Percentiles rank a stretch among this genome's conserved stretches.
Conservation (phyloP, 2,797 vertebrate species). For the Anomalospiza imberbis region DNA sequence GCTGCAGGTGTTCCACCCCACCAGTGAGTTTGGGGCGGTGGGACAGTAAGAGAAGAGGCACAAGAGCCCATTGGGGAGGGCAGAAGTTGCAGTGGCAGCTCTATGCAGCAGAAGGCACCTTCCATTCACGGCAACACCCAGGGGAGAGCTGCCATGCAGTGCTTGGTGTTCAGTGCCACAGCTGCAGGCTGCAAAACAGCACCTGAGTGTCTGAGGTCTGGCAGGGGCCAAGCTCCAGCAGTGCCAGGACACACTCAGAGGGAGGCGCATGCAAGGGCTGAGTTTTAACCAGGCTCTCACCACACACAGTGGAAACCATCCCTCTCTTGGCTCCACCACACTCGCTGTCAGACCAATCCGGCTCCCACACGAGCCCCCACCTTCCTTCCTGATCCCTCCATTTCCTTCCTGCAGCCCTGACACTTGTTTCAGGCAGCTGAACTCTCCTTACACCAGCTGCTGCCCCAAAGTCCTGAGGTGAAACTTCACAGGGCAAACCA, state of each 20-base stretch:
- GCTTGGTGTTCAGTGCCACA: accelerated
- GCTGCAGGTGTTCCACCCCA: background rate
- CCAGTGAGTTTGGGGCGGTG: accelerated
- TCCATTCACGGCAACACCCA: background rate
- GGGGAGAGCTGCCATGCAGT: accelerated
- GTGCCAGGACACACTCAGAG: background rate
- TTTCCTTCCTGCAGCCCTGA: background rate
- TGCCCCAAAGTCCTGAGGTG: background rate
- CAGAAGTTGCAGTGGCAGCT: background rate
- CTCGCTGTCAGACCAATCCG: background rate
- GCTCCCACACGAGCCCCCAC: background rate
- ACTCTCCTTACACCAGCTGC: background rate
- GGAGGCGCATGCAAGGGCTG: background rate
- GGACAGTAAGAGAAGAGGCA: background rate
- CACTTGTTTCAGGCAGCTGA: background rate
- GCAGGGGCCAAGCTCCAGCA: background rate
- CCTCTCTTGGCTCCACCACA: background rate
- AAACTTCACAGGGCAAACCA: accelerated
- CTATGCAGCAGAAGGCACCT: background rate
- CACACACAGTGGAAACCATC: background rate
- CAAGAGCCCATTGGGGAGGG: accelerated
- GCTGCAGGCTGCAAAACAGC: background rate
- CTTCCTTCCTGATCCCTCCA: background rate
- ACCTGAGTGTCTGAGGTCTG: accelerated
- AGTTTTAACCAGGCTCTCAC: background rate